Evolutionary conservation across 1,140 invertebrate species (phyloP), one percentile per base, ranked within the genome.

Genomic region (Cylas formicarius): DNA sequence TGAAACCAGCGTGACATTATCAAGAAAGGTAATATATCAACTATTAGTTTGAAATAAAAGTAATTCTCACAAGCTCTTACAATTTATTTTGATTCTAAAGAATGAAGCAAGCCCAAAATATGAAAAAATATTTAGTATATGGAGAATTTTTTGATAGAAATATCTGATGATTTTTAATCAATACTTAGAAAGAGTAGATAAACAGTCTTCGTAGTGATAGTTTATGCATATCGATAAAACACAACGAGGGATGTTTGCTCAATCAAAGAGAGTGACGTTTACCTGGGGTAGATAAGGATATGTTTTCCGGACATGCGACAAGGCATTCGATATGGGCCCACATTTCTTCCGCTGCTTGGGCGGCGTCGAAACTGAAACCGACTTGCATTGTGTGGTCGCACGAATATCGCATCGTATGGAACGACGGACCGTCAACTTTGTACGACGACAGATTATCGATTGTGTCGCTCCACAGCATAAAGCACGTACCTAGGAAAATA

Each of bases 371-470:
- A 57, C 79, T 81, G 50, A 86, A 72, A 10, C 83, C 83, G 31
- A 74, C 71, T 24, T 73, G 58, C 26, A 69, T 65, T 14, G 71
- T 70, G 57, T 82, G 80, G 58, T 86, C 83, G 2, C 71, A 73
- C 1, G 84, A 87, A 28, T 84, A 68, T 63, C 81, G 80, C 78
- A 90, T 80, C n/a, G 86, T 88, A 64, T 91, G 86, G 51, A 89
- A 90, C 16, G 78, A 79, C 10, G 72, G 69, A 1, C 80, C 75
- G 9, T 76, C 75, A 3, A 78, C 73, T 58, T 75, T 74, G 66
- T 80, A 80, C 31, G 75, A 71, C 0, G 77, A 75, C n/a, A 80
- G 58, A 52, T 80, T 78, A 53, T 80, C 86, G 49, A 91, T 83
- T n/a, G 78, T 78, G 63, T 91, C 87, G 38, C 74, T 73, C 87